These are phyloP conservation scores for Cotesia glomerata DNA, from an alignment of 1,140 invertebrate species.

Conservation along the genomic window DNA sequence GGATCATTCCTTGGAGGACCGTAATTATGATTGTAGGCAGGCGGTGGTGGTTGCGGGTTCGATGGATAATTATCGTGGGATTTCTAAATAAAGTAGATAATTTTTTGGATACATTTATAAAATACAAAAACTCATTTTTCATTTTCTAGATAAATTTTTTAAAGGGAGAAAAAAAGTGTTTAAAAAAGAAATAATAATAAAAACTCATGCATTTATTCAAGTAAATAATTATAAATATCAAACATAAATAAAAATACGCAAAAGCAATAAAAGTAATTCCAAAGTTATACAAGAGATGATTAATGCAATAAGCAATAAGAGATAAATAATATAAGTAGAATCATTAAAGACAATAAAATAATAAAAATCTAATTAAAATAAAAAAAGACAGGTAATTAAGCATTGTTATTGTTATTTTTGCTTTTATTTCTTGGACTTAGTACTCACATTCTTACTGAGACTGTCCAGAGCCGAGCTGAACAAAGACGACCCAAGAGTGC, in stretches of 20 bases:
- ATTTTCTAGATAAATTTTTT: neutral
- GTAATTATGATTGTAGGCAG: constrained; percentile 21
- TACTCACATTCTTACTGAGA: constrained; percentile 48
- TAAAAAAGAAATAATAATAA: neutral
- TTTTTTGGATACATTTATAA: neutral
- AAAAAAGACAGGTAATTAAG: neutral
- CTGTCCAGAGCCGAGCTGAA: constrained; percentile 55
- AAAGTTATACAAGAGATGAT: neutral
- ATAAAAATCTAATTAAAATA: neutral
- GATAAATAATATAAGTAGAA: neutral
- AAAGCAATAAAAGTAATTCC: neutral
- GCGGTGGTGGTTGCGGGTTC: constrained; percentile 23
- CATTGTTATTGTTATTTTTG: neutral
- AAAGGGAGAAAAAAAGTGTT: neutral
- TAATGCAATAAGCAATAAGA: neutral
- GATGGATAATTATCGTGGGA: constrained; percentile 35
- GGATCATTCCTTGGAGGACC: constrained; percentile 19
- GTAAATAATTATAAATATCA: neutral
- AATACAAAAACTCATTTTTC: neutral
- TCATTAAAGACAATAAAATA: neutral
- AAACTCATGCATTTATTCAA: neutral
- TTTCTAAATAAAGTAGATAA: constrained; percentile 34
- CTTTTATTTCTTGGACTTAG: constrained; percentile 17
- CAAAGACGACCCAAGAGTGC: constrained; percentile 48
- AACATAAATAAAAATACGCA: too few species aligned